Evolutionary conservation across 2,113 vertebrate genomes (phyloP).

Genomic region (Pelusios castaneus): DNA sequence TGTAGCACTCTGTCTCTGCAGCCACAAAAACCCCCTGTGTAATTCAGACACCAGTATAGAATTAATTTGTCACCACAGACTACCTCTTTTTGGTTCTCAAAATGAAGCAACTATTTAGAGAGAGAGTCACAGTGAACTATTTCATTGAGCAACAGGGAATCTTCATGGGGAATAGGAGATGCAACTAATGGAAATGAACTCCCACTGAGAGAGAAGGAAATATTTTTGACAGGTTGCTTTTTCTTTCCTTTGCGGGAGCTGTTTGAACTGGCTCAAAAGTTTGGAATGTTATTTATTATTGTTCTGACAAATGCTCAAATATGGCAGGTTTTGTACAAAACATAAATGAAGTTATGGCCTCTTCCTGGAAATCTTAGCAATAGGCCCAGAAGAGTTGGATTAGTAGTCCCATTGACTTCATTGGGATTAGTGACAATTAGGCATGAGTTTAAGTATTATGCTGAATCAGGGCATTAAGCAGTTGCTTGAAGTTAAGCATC

Average conservation of each 20-base stretch:
- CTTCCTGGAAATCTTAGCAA: background rate
- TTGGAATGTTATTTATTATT: background rate
- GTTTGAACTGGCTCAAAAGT: background rate
- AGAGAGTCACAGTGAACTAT: background rate
- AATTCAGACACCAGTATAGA: background rate
- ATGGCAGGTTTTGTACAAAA: background rate
- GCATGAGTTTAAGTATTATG: background rate
- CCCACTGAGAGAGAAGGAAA: background rate
- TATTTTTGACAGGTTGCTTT: background rate
- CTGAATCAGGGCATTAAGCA: background rate
- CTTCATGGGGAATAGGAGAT: background rate
- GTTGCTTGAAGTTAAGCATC: background rate
- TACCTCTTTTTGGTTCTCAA: background rate
- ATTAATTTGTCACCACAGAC: background rate
- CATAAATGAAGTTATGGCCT: background rate
- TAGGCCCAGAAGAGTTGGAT: background rate
- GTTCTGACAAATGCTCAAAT: background rate
- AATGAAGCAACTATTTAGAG: background rate
- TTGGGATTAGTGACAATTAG: background rate
- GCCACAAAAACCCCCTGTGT: background rate
- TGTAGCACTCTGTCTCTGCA: background rate
- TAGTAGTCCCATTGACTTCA: background rate
- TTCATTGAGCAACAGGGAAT: background rate
- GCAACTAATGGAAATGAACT: background rate
- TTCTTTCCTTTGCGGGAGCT: background rate